phyloP scores from a whole-genome alignment of 2,797 vertebrate genomes.

The Parambassis ranga region DNA sequence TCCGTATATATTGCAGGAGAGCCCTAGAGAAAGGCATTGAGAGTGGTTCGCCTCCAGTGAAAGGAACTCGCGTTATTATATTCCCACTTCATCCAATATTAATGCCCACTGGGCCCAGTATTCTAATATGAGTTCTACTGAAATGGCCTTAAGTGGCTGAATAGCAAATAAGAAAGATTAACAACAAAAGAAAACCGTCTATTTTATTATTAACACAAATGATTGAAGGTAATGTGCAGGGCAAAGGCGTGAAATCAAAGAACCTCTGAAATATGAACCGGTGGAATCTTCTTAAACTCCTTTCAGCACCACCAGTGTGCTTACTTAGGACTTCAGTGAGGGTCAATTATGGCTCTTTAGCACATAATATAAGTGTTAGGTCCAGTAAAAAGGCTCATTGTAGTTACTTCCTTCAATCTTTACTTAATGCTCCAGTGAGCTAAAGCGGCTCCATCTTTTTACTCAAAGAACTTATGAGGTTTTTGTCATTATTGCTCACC shows the following conservation, averaged over 20 bases:
- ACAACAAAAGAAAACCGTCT: conserved; percentile 72
- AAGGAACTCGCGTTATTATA: conserved; percentile 68
- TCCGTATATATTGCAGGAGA: conserved; percentile 45
- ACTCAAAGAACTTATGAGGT: not conserved
- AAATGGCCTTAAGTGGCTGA: conserved; percentile 74
- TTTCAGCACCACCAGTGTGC: conserved; percentile 2
- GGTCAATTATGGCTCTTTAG: conserved; percentile 24
- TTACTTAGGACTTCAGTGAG: conserved; percentile 40
- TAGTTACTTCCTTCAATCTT: conserved; percentile 28
- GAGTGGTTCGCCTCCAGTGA: conserved; percentile 59
- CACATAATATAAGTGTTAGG: conserved; percentile 37
- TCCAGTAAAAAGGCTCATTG: conserved; percentile 38
- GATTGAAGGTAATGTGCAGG: conserved; percentile 66
- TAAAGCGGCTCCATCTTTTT: not conserved
- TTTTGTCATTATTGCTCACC: no score
- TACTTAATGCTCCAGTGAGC: not conserved
- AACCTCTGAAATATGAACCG: conserved; percentile 65
- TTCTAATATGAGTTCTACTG: conserved; percentile 71
- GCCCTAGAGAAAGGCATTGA: conserved; percentile 27
- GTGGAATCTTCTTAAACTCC: conserved; percentile 36
- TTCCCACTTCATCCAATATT: conserved; percentile 80
- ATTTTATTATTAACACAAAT: conserved; percentile 69
- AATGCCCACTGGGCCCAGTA: conserved; percentile 70
- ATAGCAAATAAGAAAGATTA: conserved; percentile 73
- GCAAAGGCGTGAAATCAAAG: conserved; percentile 52